These are phyloP conservation scores for Magallana gigas DNA, from an alignment of 1,140 invertebrate genomes.

Conservation along the genomic window DNA sequence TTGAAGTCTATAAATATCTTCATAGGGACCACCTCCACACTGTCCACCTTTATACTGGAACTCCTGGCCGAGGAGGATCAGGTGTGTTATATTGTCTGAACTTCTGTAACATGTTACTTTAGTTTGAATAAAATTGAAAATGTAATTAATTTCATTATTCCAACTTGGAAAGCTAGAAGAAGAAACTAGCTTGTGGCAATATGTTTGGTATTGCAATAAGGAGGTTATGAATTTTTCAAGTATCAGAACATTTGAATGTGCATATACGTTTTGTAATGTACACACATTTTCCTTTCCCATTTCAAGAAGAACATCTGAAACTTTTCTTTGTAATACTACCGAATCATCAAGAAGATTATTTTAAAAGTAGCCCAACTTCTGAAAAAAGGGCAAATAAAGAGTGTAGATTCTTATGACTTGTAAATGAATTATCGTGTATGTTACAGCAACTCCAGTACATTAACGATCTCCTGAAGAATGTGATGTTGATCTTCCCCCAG, in stretches of 20 bases:
- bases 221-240: too few relatives aligned
- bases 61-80: constrained; percentile 81
- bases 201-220: too few relatives aligned
- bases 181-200: too few relatives aligned
- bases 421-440: neutral
- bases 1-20: constrained; percentile 86
- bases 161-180: neutral
- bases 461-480: constrained; percentile 83
- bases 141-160: neutral
- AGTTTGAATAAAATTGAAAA: neutral
- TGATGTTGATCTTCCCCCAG: constrained; percentile 86
- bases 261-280: too few relatives aligned
- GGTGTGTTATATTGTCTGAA: constrained; percentile 55
- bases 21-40: constrained; percentile 84
- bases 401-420: neutral
- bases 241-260: too few relatives aligned
- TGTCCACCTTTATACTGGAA: constrained; percentile 85
- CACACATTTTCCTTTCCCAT: neutral
- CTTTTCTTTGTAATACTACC: too few relatives aligned
- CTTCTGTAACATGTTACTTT: neutral
- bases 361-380: too few relatives aligned
- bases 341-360: too few relatives aligned
- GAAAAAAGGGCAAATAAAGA: too few relatives aligned
- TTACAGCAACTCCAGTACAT: constrained; percentile 81
- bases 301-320: neutral